These are phyloP conservation scores for Eueremaeus valkanovi DNA, from an alignment of 2,888 invertebrate species.

Conservation along the genomic window DNA sequence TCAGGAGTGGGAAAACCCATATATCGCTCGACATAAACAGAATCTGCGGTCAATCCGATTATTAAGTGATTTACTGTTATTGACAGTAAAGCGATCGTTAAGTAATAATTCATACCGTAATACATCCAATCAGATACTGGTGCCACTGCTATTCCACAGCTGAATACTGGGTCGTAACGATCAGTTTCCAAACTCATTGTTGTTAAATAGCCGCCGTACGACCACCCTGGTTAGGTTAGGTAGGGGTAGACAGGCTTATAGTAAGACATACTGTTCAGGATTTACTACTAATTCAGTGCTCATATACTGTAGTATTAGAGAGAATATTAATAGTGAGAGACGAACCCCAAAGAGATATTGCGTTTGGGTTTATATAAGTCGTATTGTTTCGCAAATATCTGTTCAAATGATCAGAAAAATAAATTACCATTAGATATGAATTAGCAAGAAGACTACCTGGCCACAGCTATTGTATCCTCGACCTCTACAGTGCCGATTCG, in stretches of 20 bases:
- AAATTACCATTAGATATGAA: background rate
- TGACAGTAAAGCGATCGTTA: background rate
- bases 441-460: slow-evolving; percentile 53
- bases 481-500: slow-evolving; percentile 85
- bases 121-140: slow-evolving; percentile 94
- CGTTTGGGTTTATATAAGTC: slow-evolving; percentile 79
- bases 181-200: slow-evolving; percentile 78
- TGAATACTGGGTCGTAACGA: slow-evolving; percentile 67
- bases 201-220: slow-evolving; percentile 87
- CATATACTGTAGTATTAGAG: too few species aligned
- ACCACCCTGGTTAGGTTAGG: too few species aligned
- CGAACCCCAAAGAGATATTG: slow-evolving; percentile 95
- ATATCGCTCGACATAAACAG: slow-evolving; percentile 91
- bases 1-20: slow-evolving; percentile 75
- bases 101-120: slow-evolving; percentile 76
- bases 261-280: too few species aligned
- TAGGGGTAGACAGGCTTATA: too few species aligned
- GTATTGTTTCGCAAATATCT: slow-evolving; percentile 74
- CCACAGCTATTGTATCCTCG: slow-evolving; percentile 67
- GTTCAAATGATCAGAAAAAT: background rate
- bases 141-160: slow-evolving; percentile 89
- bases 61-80: too few species aligned
- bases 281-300: too few species aligned
- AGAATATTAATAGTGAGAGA: too few species aligned
- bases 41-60: too few species aligned